Evolutionary conservation across 2,113 vertebrate species (phyloP), one percentile per base, ranked within the genome.

Genomic region (Prinia subflava): DNA sequence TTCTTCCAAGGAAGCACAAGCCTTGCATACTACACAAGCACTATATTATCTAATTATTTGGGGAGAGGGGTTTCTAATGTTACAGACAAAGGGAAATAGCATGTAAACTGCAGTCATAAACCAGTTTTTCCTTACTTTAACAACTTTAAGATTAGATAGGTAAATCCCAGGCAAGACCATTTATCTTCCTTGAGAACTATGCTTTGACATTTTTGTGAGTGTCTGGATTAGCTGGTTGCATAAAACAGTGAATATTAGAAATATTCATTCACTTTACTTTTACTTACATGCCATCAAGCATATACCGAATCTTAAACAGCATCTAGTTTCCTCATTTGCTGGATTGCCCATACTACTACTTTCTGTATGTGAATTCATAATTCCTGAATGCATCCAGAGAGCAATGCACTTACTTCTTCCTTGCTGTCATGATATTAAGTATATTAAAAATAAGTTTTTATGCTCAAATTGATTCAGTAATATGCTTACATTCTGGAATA

Each of bases 1-100:
- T 82, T 96, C 86, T 94, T 97, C 96, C 96, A 96, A 95, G 97
- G 91, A 97, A 96, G 92, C 41, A 71, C 39, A 93, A 96, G 62
- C 91, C 92, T 82, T 84, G 73, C 92, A 93, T 89, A 75, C n/a
- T 96, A 81, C 86, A 91, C 83, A 87, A 87, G 56, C 74, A 70
- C 65, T 93, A 69, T 41, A 83, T 92, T 92, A 86, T 55, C 64
- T 88, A 95, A 94, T 95, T 97, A 91, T 91, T 60, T 80, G 89
- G 53, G 44, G 79, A 94, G 73, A 81, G 42, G 27, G 25, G 6
- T 5, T 55, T 89, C 52, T 94, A 84, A 90, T 84, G 52, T 87
- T 96, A 89, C 71, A 90, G 33, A 82, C 90, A 96, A 93, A 97
- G 93, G 86, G 77, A 94, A 95, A 95, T 17, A 93, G 15, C 30